Evolutionary conservation across 2,113 vertebrate species (phyloP).

Genomic region (Saccopteryx leptura): DNA sequence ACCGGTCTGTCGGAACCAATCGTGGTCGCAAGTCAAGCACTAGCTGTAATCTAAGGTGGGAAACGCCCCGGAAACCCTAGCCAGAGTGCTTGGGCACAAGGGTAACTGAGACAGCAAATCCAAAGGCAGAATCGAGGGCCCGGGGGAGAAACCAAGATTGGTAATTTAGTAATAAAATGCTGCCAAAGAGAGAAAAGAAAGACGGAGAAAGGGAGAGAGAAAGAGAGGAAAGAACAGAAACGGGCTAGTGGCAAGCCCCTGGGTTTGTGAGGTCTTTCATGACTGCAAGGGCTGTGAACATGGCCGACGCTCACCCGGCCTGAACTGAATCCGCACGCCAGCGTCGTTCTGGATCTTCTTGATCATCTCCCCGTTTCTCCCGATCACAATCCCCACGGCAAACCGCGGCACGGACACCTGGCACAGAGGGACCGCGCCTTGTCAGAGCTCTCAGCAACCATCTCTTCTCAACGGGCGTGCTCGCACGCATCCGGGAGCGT

Average conservation of each 20-base stretch:
- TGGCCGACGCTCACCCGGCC: slow-evolving; percentile 92
- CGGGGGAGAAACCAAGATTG: background rate
- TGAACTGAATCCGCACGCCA: slow-evolving; percentile 99
- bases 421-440: slow-evolving; percentile 77
- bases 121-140: background rate
- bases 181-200: too few species aligned
- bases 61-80: background rate
- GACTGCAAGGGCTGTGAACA: background rate
- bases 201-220: background rate
- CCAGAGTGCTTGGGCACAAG: background rate
- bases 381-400: slow-evolving; percentile 99
- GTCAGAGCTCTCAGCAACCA: slow-evolving; percentile 55
- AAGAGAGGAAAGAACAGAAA: accelerated
- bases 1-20: too few species aligned
- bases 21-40: too few species aligned
- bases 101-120: background rate
- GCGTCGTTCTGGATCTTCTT: slow-evolving; percentile 99
- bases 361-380: slow-evolving; percentile 99
- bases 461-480: background rate
- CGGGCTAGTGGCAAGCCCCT: accelerated
- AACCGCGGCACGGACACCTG: slow-evolving; percentile 98
- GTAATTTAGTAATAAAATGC: background rate
- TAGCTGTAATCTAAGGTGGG: too few species aligned
- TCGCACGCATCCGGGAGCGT: too few species aligned
- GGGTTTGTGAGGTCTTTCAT: background rate